phyloP scores from a whole-genome alignment of 2,888 invertebrate genomes.

The Endotricha flammealis region DNA sequence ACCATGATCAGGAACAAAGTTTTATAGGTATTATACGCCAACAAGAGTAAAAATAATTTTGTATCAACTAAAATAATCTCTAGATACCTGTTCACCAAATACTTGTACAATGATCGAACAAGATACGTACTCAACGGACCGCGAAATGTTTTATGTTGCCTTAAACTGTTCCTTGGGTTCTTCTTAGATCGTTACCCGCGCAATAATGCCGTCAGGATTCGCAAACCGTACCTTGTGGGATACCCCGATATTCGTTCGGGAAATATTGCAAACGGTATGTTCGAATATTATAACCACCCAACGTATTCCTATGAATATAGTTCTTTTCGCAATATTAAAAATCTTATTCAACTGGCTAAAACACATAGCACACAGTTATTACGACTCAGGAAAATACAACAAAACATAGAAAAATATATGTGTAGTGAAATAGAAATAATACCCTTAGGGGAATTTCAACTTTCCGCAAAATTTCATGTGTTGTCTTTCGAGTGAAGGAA shows the following conservation, averaged over 20 bases:
- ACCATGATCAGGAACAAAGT: too few species aligned
- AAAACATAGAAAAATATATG: too few species aligned
- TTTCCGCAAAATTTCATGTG: too few species aligned
- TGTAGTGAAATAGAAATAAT: too few species aligned
- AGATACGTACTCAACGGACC: conserved; percentile 25
- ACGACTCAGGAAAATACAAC: too few species aligned
- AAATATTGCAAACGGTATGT: conserved; percentile 47
- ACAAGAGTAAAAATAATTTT: too few species aligned
- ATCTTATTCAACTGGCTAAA: conserved; percentile 22
- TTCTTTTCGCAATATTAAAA: not conserved
- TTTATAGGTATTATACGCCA: too few species aligned
- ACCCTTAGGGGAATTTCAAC: too few species aligned
- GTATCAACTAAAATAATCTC: too few species aligned
- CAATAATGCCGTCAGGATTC: conserved; percentile 47
- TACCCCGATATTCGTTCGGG: conserved; percentile 47
- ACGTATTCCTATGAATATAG: conserved; percentile 26
- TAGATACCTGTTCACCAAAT: conserved; percentile 9
- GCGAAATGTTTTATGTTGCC: conserved; percentile 44
- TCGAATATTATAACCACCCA: conserved; percentile 40
- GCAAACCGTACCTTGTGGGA: conserved; percentile 51
- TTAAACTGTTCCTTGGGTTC: conserved; percentile 41
- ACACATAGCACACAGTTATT: too few species aligned
- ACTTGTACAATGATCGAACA: conserved; percentile 8
- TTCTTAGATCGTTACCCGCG: conserved; percentile 33
- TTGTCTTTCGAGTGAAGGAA: too few species aligned